These are phyloP conservation scores for Watsonalla binaria DNA, from an alignment of 2,888 invertebrate genomes.

Conservation along the genomic window DNA sequence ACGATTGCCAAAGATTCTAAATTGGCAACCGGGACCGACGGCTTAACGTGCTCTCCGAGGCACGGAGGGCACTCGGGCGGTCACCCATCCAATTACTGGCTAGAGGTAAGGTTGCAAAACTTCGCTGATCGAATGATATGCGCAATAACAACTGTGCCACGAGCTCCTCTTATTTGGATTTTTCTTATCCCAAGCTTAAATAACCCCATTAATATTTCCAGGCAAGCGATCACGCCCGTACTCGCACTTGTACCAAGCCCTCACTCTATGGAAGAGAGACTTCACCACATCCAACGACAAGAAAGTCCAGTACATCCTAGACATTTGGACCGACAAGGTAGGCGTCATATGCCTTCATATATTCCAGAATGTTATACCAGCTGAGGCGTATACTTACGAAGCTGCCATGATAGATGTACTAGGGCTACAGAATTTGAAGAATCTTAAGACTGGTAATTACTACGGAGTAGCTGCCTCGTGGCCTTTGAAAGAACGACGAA, in stretches of 20 bases:
- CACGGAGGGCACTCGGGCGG: too few relatives aligned
- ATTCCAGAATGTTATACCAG: constrained; percentile 93
- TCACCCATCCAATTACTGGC: too few relatives aligned
- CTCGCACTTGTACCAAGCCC: constrained; percentile 94
- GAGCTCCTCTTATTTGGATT: too few relatives aligned
- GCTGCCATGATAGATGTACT: constrained; percentile 96
- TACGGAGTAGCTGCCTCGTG: constrained; percentile 88
- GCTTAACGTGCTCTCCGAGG: too few relatives aligned
- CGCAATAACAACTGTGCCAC: too few relatives aligned
- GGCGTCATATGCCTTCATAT: constrained; percentile 95
- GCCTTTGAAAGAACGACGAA: constrained; percentile 83
- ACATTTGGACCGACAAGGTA: constrained; percentile 89
- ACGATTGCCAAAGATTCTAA: too few relatives aligned
- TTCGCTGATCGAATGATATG: too few relatives aligned
- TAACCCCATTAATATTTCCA: constrained; percentile 19
- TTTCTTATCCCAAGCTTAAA: neutral
- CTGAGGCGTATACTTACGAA: constrained; percentile 95
- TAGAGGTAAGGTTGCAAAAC: too few relatives aligned
- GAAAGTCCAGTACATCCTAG: constrained; percentile 89
- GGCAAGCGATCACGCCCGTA: constrained; percentile 91
- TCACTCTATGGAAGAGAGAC: constrained; percentile 79
- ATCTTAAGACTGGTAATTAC: constrained; percentile 88
- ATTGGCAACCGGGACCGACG: too few relatives aligned
- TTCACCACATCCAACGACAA: constrained; percentile 59
- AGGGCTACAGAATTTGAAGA: constrained; percentile 86